Evolutionary conservation across 2,113 vertebrate genomes (phyloP).

Genomic region (Rhinopomastus cyanomelas): DNA sequence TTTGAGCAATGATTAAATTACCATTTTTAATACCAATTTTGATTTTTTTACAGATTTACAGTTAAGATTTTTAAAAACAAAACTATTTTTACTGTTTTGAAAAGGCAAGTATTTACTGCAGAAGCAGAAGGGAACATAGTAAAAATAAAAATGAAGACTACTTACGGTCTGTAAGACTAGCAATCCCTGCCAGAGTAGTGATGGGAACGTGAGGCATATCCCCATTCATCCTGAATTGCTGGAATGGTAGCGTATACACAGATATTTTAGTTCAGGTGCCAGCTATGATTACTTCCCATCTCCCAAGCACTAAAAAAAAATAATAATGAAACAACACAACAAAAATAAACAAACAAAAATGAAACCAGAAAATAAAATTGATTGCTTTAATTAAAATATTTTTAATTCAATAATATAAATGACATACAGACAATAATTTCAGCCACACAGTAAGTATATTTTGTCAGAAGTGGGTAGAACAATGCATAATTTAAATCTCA

Average conservation of each 20-base stretch:
- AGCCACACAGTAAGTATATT: neutral
- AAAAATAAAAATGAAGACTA: conserved; percentile 43
- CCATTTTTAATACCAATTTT: too few relatives aligned
- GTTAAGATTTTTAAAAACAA: too few relatives aligned
- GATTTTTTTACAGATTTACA: too few relatives aligned
- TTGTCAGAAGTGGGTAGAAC: neutral
- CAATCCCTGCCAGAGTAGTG: conserved; percentile 99
- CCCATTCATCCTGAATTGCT: conserved; percentile 99
- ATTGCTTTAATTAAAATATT: neutral
- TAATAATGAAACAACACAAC: too few relatives aligned
- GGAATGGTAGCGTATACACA: conserved; percentile 87
- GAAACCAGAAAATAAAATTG: neutral
- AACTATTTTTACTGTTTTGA: too few relatives aligned
- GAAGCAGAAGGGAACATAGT: too few relatives aligned
- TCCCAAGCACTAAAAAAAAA: conserved; percentile 77
- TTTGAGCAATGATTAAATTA: too few relatives aligned
- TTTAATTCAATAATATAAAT: too few relatives aligned
- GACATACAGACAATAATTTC: neutral
- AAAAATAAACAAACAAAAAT: neutral
- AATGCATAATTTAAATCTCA: neutral
- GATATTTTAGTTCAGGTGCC: conserved; percentile 88
- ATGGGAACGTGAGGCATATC: conserved; percentile 99
- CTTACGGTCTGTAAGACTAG: conserved; percentile 99
- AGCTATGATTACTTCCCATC: conserved; percentile 96
- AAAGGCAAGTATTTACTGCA: too few relatives aligned